A percentile compares a stretch with the other conserved stretches of the same genome.
These are phyloP conservation scores for Phenganax marumi DNA, from an alignment of 92 coral and sea anemone genomes.

Conservation along the genomic window DNA sequence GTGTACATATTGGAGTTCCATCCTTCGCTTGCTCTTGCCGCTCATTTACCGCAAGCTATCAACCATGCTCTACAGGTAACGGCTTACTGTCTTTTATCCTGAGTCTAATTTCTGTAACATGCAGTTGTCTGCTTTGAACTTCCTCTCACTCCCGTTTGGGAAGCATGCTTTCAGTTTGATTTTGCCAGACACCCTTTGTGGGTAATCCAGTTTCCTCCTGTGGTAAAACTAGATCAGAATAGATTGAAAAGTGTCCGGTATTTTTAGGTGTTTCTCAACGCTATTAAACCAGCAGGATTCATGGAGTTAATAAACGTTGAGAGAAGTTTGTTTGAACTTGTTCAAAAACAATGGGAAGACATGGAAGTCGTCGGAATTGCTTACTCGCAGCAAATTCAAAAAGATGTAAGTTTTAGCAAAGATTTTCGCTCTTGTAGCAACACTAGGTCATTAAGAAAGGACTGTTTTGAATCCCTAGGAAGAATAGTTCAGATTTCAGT, in stretches of 20 bases:
- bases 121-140: not conserved
- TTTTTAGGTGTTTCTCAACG: slow-evolving; percentile 62
- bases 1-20: slow-evolving; percentile 96
- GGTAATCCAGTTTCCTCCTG: too few species aligned
- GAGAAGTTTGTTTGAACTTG: slow-evolving; percentile 75
- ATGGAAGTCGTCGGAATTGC: slow-evolving; percentile 76
- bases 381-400: slow-evolving; percentile 86
- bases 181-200: too few species aligned
- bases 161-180: too few species aligned
- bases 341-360: slow-evolving; percentile 88
- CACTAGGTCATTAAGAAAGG: too few species aligned
- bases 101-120: not conserved
- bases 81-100: not conserved
- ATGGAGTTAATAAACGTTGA: slow-evolving; percentile 89
- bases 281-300: slow-evolving; percentile 76
- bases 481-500: not conserved
- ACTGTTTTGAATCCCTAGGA: too few species aligned
- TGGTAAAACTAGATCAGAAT: too few species aligned
- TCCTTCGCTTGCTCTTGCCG: slow-evolving; percentile 86
- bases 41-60: slow-evolving; percentile 66
- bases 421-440: not conserved
- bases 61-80: slow-evolving; percentile 74
- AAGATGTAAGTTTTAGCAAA: slow-evolving; percentile 66
- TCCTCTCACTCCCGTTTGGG: not conserved
- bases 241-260: too few species aligned